Percentiles rank a stretch among this genome's conserved stretches.
These are phyloP conservation scores for Dryobota labecula DNA, from an alignment of 2,888 invertebrate genomes.

Conservation along the genomic window DNA sequence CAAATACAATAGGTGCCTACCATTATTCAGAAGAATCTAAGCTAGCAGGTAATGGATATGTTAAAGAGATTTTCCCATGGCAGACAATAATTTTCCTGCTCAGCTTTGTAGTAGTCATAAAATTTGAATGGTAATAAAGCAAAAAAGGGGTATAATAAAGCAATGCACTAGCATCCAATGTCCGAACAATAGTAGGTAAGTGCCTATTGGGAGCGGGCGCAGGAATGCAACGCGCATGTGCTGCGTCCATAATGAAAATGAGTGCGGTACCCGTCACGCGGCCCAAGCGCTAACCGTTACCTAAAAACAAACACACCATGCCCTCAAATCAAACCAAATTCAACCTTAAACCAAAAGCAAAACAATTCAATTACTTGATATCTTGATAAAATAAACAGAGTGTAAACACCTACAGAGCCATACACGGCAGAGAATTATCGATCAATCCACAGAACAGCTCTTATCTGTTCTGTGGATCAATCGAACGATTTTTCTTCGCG, in stretches of 20 bases:
- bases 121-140: constrained; percentile 33
- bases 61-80: constrained; percentile 7
- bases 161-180: constrained; percentile 65
- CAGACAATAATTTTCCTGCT: constrained; percentile 4
- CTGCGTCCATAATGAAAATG: constrained; percentile 79
- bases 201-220: constrained; percentile 61
- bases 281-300: constrained; percentile 79
- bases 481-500: constrained; percentile 51
- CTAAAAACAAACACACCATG: constrained; percentile 49
- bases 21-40: neutral
- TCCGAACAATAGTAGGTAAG: constrained; percentile 55
- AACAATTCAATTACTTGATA: constrained; percentile 5
- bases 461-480: too few relatives aligned
- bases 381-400: constrained; percentile 39
- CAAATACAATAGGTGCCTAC: neutral
- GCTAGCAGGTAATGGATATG: neutral
- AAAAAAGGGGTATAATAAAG: constrained; percentile 68
- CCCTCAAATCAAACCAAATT: constrained; percentile 44
- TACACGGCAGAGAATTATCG: constrained; percentile 47
- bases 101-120: neutral
- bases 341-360: constrained; percentile 32
- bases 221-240: constrained; percentile 83
- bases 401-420: constrained; percentile 46
- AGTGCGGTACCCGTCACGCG: constrained; percentile 79
- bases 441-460: too few relatives aligned